A percentile compares a stretch with the other conserved stretches of the same genome.
These are phyloP conservation scores for Pseudolycoriella hygida DNA, from an alignment of 2,888 invertebrate species.

Conservation along the genomic window DNA sequence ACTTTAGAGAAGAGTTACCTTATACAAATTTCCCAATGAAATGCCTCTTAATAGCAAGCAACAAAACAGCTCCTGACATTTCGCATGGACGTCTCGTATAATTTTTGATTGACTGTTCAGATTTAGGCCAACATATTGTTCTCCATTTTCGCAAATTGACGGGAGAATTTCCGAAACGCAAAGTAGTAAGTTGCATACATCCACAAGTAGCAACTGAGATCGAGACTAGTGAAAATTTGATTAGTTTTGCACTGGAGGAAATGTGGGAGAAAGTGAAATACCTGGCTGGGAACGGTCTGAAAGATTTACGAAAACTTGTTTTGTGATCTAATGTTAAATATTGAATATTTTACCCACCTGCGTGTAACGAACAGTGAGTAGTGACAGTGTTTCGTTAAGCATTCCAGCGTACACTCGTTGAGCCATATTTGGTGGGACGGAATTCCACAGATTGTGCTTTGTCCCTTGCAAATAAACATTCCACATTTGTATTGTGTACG, in stretches of 20 bases:
- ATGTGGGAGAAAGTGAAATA: no score
- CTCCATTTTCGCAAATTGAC: constrained; percentile 43
- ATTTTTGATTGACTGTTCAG: constrained; percentile 42
- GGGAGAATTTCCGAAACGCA: constrained; percentile 59
- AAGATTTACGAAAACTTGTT: no score
- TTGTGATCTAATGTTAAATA: no score
- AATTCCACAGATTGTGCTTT: constrained; percentile 66
- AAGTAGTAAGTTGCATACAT: constrained; percentile 57
- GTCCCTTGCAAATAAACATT: constrained; percentile 78
- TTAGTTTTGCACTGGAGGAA: no score
- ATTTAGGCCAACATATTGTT: constrained; percentile 38
- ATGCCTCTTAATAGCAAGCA: constrained; percentile 58
- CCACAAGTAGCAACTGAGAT: constrained; percentile 43
- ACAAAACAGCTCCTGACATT: constrained; percentile 60
- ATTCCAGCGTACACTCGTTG: constrained; percentile 71
- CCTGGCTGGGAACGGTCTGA: no score
- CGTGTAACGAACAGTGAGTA: constrained; percentile 61
- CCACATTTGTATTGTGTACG: constrained; percentile 75
- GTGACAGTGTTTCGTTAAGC: constrained; percentile 69
- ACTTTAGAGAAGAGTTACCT: no score
- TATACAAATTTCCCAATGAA: constrained; percentile 54
- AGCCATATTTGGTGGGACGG: constrained; percentile 77
- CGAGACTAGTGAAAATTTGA: constrained; percentile 17
- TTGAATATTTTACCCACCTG: constrained; percentile 38
- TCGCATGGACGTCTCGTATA: constrained; percentile 65